phyloP scores from a whole-genome alignment of 1,140 invertebrate genomes.

The Wasmannia auropunctata region DNA sequence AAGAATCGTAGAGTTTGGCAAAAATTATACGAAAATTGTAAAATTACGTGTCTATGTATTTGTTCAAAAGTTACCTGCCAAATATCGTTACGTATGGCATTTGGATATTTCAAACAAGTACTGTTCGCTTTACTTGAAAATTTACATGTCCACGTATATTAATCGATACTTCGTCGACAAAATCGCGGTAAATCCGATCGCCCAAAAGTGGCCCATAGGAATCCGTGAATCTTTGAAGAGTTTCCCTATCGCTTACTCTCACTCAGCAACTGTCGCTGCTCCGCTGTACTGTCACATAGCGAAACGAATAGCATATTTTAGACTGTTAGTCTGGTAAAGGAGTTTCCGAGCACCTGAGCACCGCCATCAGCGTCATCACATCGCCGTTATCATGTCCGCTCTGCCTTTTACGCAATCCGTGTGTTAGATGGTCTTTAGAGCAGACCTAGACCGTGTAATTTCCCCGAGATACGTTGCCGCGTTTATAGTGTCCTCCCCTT shows the following conservation, averaged over 20 bases:
- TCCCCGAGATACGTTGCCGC: not conserved
- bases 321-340: slow-evolving; percentile 11
- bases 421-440: slow-evolving; percentile 53
- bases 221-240: slow-evolving; percentile 44
- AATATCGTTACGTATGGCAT: not conserved
- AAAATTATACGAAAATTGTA: not conserved
- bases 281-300: slow-evolving; percentile 19
- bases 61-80: not conserved
- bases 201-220: not conserved
- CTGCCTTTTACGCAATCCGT: slow-evolving; percentile 25
- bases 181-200: not conserved
- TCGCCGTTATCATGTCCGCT: not conserved
- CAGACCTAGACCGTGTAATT: slow-evolving; percentile 38
- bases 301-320: slow-evolving; percentile 39
- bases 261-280: slow-evolving; percentile 34
- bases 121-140: not conserved
- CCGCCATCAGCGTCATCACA: not conserved
- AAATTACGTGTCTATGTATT: not conserved
- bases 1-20: not conserved
- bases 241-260: slow-evolving; percentile 1
- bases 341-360: slow-evolving; percentile 40
- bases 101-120: not conserved
- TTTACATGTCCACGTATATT: not conserved
- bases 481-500: slow-evolving; percentile 18
- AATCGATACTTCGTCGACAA: not conserved